Conservation (phyloP, 2,113 vertebrate genomes). For the Oryzias celebensis region DNA sequence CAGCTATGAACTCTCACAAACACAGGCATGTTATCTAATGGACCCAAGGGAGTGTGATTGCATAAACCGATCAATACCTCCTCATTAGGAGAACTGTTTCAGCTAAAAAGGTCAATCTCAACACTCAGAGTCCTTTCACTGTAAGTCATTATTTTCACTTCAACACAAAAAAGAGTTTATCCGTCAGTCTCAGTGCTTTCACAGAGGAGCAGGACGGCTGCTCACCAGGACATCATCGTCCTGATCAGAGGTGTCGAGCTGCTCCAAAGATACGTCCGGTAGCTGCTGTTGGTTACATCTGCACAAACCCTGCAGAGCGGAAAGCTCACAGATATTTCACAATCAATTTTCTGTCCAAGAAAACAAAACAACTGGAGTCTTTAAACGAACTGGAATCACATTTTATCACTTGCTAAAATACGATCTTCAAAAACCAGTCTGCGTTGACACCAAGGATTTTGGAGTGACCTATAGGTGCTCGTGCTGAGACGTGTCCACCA, state of each 20-base stretch:
- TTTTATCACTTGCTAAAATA: no score
- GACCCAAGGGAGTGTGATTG: slow-evolving; percentile 58
- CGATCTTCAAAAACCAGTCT: neutral
- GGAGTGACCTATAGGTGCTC: slow-evolving; percentile 13
- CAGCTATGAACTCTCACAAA: slow-evolving; percentile 16
- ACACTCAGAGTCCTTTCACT: slow-evolving; percentile 14
- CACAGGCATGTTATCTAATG: slow-evolving; percentile 50
- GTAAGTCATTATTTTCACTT: slow-evolving; percentile 16
- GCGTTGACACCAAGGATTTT: slow-evolving; percentile 8
- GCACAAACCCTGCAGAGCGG: neutral
- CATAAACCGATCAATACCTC: slow-evolving; percentile 59
- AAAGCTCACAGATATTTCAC: neutral
- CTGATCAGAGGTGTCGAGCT: no score
- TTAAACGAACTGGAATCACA: neutral
- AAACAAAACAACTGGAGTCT: neutral
- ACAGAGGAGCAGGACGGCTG: neutral
- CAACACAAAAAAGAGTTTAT: neutral
- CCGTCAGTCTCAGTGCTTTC: neutral
- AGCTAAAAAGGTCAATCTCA: slow-evolving; percentile 51
- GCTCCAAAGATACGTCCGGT: no score
- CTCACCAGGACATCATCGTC: neutral
- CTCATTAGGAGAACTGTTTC: slow-evolving; percentile 55
- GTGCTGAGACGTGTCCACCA: no score
- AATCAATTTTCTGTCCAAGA: slow-evolving; percentile 1
- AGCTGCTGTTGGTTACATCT: neutral